phyloP scores from a whole-genome alignment of 1,140 invertebrate species.

The Diabrotica virgifera region DNA sequence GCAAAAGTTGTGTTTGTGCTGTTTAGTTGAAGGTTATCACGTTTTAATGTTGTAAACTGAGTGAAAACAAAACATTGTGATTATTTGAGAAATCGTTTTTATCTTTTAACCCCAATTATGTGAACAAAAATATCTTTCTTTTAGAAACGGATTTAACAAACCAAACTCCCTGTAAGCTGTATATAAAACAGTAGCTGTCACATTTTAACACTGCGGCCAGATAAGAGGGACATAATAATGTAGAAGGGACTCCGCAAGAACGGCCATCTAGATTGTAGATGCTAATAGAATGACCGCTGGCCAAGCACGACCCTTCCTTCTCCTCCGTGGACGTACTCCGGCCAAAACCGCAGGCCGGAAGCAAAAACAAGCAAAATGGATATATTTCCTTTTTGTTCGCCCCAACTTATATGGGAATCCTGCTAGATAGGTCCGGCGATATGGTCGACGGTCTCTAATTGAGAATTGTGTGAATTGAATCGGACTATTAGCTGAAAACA shows the following conservation, averaged over 20 bases:
- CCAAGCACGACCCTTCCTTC: constrained; percentile 35
- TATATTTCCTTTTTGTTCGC: constrained; percentile 49
- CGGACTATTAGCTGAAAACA: constrained; percentile 25
- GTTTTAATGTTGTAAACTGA: too few relatives aligned
- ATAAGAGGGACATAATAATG: constrained; percentile 41
- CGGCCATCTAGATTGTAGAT: constrained; percentile 49
- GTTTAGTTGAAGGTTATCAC: too few relatives aligned
- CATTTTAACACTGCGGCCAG: constrained; percentile 16
- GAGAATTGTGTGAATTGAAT: constrained; percentile 31
- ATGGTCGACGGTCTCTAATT: constrained; percentile 27
- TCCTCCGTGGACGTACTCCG: constrained; percentile 25
- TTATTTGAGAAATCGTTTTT: too few relatives aligned
- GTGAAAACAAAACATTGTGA: too few relatives aligned
- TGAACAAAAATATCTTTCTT: too few relatives aligned
- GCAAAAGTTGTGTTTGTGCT: too few relatives aligned
- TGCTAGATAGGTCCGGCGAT: constrained; percentile 29
- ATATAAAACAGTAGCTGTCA: constrained; percentile 15
- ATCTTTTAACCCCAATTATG: too few relatives aligned
- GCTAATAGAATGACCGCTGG: constrained; percentile 49
- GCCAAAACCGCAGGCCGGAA: constrained; percentile 32
- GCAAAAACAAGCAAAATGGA: constrained; percentile 49
- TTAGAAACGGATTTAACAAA: neutral
- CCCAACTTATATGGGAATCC: constrained; percentile 37
- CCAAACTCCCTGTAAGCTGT: constrained; percentile 7
- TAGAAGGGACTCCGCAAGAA: constrained; percentile 44